Base-by-base conservation (phyloP, 92 coral and sea anemone genomes). In the Parazoanthus swiftii region DNA sequence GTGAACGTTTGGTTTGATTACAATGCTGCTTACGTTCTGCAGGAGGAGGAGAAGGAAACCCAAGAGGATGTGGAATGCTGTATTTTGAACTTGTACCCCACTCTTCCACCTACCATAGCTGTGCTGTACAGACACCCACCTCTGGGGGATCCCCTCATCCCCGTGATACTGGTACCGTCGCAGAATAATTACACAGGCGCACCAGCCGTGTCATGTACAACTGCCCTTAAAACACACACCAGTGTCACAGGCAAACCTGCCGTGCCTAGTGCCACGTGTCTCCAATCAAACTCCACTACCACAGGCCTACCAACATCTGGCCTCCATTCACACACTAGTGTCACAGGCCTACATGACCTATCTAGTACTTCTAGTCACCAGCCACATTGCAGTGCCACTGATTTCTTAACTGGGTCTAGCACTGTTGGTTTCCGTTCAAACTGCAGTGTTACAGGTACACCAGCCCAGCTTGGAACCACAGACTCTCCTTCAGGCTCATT, bases 51-150 rank as follows among this genome's bases (percentile, higher is more conserved):
- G 0, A 29, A 46, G 79, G 79, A 72, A 75, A 54, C 23, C 21
- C 21, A 4, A 46, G 35, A 42, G 13, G 79, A 71, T 6, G 68
- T 29, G 33, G 33, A 29, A 29, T 29, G 33, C 33, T 29, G 33
- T 29, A 29, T 29, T 29, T 29, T 29, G 33, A 29, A 29, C 33
- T 29, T 29, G 33, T 29, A 29, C 33, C 33, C 33, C 33, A 46
- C 23, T 51, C 44, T 84, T 8, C 87, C 87, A 16, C 63, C 87
- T 0, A 5, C 58, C 42, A 25, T 18, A 26, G 87, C 78, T 20
- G 87, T 84, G 3, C 25, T 72, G 78, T 70, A 70, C n/a, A 72
- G 87, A 71, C 67, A 70, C 14, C 79, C 87, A 16, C 66, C 87
- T 10, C 56, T 44, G 20, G 87, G 75, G 6, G 79, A 84, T 46